Base-by-base conservation (phyloP, 2,797 vertebrate genomes). In the Brachymystax lenok region DNA sequence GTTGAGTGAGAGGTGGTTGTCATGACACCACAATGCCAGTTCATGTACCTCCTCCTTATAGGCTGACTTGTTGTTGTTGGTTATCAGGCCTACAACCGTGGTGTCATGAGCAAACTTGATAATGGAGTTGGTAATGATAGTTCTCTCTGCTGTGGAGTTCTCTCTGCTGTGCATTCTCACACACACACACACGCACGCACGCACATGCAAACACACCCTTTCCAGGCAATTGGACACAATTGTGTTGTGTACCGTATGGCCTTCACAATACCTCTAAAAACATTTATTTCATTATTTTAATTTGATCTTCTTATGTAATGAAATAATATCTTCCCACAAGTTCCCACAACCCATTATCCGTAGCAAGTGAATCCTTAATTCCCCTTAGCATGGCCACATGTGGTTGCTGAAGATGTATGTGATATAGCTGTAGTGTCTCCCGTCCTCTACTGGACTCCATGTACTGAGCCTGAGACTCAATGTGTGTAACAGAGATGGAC, bases 401-500 rank as follows among this genome's bases (percentile, higher is more conserved):
- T 84, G 85, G 76, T 82, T 86, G 40, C 54, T 61, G 84, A 77
- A 81, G 80, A 50, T 71, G 78, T 83, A 78, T 83, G 71, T 71
- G 82, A 76, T 14, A 24, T 52, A 51, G 13, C 46, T 5, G 33
- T 46, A 12, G 13, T 46, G 67, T 13, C 71, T 10, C 28, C 77
- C 78, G 80, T 74, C 84, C 78, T 59, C n/a, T 10, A n/a, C 90
- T 78, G 83, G 64, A 79, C 85, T 77, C 77, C 80, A 91, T 77
- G 85, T 8, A 59, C 56, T 21, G 56, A 59, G 56, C 56, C 40
- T 46, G 40, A 46, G 40, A 84, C 81, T 85, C 74, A 64, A 81
- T 77, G 83, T 76, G 75, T 82, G 88, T 91, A 83, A 87, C 86
- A 87, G 78, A 91, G 89, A 92, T 90, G 88, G 92, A 93, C 89